Conservation (phyloP, 2,797 vertebrate genomes). For the Nannoperca australis region DNA sequence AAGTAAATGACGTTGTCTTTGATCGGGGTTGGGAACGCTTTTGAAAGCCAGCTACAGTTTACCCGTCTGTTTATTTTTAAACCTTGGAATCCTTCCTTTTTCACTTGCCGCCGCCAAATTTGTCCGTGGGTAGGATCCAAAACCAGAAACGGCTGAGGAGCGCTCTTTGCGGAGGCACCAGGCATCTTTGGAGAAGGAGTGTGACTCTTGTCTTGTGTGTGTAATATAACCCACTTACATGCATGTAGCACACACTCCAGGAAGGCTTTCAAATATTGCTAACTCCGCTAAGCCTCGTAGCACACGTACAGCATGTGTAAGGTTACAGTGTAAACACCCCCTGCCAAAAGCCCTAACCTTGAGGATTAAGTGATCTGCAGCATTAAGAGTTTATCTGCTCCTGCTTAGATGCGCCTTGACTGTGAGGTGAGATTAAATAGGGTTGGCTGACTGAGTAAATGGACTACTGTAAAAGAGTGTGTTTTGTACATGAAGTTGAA, state of each 20-base stretch:
- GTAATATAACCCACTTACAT: slow-evolving; percentile 64
- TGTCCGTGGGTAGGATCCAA: slow-evolving; percentile 64
- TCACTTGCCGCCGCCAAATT: slow-evolving; percentile 65
- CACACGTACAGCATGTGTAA: slow-evolving; percentile 64
- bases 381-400: slow-evolving; percentile 75
- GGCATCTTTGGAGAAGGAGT: slow-evolving; percentile 42
- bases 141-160: slow-evolving; percentile 60
- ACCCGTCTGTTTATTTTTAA: slow-evolving; percentile 86
- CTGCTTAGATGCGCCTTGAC: slow-evolving; percentile 63
- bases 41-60: slow-evolving; percentile 81
- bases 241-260: slow-evolving; percentile 40
- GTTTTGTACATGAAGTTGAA: slow-evolving; percentile 17
- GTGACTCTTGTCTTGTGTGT: slow-evolving; percentile 40
- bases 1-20: slow-evolving; percentile 74
- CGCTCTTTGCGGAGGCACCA: slow-evolving; percentile 24
- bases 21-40: slow-evolving; percentile 69
- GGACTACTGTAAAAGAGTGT: slow-evolving; percentile 27
- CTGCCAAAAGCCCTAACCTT: slow-evolving; percentile 73
- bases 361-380: slow-evolving; percentile 75
- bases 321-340: slow-evolving; percentile 65
- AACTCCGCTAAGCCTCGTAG: slow-evolving; percentile 58
- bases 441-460: slow-evolving; percentile 40
- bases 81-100: slow-evolving; percentile 73
- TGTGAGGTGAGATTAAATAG: slow-evolving; percentile 56
- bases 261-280: slow-evolving; percentile 50